Evolutionary conservation across 2,888 invertebrate species (phyloP).

Genomic region (Drosophila anomalipes): DNA sequence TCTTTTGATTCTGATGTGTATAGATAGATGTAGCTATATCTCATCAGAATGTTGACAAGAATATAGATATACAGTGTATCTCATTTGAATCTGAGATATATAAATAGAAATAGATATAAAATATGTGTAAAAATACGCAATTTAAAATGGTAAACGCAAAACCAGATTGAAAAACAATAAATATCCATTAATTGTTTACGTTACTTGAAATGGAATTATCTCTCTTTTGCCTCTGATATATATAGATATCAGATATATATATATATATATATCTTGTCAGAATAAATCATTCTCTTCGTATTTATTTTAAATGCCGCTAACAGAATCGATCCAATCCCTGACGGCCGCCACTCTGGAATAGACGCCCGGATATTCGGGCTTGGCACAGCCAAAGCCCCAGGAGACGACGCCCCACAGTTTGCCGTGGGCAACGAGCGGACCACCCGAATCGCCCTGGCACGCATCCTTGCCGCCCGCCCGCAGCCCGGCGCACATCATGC

Average conservation of each 20-base stretch:
- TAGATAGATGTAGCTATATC: neutral
- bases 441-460: slow-evolving; percentile 84
- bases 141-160: neutral
- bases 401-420: slow-evolving; percentile 82
- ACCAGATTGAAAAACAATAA: neutral
- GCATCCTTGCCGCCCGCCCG: slow-evolving; percentile 80
- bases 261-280: neutral
- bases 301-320: slow-evolving; percentile 42
- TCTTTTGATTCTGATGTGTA: neutral
- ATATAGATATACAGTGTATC: no score
- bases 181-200: neutral
- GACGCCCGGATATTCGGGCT: slow-evolving; percentile 78
- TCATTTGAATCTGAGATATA: neutral
- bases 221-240: neutral
- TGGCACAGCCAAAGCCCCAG: slow-evolving; percentile 83
- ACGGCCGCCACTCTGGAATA: slow-evolving; percentile 78
- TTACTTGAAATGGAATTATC: neutral
- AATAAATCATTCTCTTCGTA: neutral
- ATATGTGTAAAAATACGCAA: neutral
- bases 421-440: slow-evolving; percentile 72
- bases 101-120: neutral
- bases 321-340: slow-evolving; percentile 71
- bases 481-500: slow-evolving; percentile 83
- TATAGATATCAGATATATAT: neutral
- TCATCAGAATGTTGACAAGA: neutral